phyloP scores from a whole-genome alignment of 2,113 vertebrate genomes.

The Mesocricetus auratus region DNA sequence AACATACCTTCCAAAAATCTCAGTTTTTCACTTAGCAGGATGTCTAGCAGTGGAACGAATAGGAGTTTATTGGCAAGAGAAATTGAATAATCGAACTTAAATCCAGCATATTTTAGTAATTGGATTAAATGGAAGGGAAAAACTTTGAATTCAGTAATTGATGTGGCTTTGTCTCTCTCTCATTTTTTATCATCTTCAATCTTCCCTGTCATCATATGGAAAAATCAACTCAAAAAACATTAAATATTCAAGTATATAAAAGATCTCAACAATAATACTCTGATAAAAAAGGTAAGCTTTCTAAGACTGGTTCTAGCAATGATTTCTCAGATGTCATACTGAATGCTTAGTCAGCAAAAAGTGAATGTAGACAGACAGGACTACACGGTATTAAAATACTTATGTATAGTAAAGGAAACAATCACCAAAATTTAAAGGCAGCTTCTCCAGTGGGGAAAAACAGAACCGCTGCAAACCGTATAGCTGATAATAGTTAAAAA shows the following conservation, averaged over 20 bases:
- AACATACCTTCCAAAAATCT: not conserved
- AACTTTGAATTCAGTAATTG: not conserved
- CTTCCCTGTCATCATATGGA: not conserved
- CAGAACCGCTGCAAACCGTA: not conserved
- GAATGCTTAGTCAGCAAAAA: not conserved
- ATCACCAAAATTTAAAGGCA: not conserved
- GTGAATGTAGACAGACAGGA: not conserved
- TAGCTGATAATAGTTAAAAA: not conserved
- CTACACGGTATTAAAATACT: not conserved
- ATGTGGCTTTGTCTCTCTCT: not conserved
- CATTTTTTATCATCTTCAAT: not conserved
- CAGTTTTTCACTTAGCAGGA: conserved; percentile 2
- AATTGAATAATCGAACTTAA: not conserved
- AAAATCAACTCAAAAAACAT: not conserved
- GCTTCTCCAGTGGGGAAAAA: too few species aligned
- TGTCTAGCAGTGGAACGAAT: not conserved
- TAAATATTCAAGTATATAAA: not conserved
- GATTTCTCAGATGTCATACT: not conserved
- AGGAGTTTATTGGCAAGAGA: not conserved
- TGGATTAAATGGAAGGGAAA: not conserved
- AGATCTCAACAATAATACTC: not conserved
- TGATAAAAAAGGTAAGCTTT: not conserved
- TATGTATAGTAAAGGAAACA: not conserved
- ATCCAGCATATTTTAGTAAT: not conserved
- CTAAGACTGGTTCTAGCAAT: not conserved